phyloP scores from a whole-genome alignment of 2,113 vertebrate genomes.

The Rhinolophus sinicus region DNA sequence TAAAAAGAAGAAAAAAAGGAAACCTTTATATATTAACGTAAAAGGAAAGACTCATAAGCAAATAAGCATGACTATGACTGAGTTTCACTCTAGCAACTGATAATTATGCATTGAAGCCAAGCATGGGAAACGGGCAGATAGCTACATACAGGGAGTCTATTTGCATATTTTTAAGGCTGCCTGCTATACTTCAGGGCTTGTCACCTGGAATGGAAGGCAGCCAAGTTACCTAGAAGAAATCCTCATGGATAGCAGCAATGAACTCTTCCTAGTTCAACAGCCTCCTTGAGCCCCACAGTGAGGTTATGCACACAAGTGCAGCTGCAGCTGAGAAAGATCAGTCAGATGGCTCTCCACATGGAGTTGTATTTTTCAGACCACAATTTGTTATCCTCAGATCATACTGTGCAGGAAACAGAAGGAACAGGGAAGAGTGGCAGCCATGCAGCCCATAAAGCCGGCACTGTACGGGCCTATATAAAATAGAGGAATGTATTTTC shows the following conservation, averaged over 20 bases:
- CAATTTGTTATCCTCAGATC: background rate
- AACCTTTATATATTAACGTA: background rate
- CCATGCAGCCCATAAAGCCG: too few relatives aligned
- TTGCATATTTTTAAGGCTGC: slow-evolving; percentile 12
- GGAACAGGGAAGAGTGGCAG: background rate
- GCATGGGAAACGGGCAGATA: background rate
- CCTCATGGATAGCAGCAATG: background rate
- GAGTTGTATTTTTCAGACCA: background rate
- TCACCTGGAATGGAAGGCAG: slow-evolving; percentile 35
- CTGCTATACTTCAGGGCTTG: slow-evolving; percentile 3
- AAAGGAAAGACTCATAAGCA: background rate
- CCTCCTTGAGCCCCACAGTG: background rate
- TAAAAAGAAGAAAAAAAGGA: background rate
- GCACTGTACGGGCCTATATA: background rate
- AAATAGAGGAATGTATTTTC: background rate
- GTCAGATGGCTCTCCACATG: background rate
- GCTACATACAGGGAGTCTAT: background rate
- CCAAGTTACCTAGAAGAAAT: slow-evolving; percentile 40
- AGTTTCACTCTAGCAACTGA: background rate
- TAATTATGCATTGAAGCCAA: background rate
- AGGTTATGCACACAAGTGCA: slow-evolving; percentile 28
- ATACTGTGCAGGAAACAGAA: background rate
- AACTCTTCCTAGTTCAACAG: slow-evolving; percentile 35
- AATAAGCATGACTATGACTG: background rate
- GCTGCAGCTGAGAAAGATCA: slow-evolving; percentile 25